Base-by-base conservation (phyloP, 2,113 vertebrate genomes). In the Carassius gibelio region DNA sequence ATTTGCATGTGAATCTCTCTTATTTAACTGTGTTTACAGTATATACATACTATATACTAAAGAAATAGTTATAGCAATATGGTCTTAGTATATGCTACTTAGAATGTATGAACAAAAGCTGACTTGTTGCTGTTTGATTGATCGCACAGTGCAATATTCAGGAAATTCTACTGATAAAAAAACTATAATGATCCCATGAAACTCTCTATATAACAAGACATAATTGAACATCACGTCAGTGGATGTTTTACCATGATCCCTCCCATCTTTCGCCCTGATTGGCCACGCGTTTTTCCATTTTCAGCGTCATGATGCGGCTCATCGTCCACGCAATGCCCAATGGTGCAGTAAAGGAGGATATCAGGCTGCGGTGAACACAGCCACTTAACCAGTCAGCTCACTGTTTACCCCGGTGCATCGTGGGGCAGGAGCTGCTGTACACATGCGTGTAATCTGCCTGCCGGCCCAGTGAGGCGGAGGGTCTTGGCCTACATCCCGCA, bases 271-370 rank as follows among this genome's bases (percentile, higher is more conserved):
- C 10, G 21, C 50, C 26, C 61, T 71, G 17, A 45, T 81, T 83
- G 87, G 87, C 85, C 81, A 57, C 81, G 77, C 88, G 81, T 84
- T 76, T 86, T 83, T 57, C 81, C 30, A 85, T 83, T 88, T 85
- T 90, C 82, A 26, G 72, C 88, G 90, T 92, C 88, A 90, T 83
- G 88, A 5, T 78, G 75, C 23, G 15, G 30, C 72, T 76, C 59
- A 50, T 83, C 71, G 89, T 91, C 84, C 88, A 89, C 87, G 89
- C 90, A 90, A 90, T 91, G 91, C 88, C 89, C 86, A 94, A 94
- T 94, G 91, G 94, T 93, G 94, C 94, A 94, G 93, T 92, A 93
- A 94, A 94, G 88, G 77, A 89, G 91, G 92, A 94, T 89, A 93
- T 92, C 92, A 92, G 90, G 92, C 91, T 90, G 92, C 87, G 93